Conservation (phyloP, 2,797 vertebrate genomes). For the Sebastes itinus region DNA sequence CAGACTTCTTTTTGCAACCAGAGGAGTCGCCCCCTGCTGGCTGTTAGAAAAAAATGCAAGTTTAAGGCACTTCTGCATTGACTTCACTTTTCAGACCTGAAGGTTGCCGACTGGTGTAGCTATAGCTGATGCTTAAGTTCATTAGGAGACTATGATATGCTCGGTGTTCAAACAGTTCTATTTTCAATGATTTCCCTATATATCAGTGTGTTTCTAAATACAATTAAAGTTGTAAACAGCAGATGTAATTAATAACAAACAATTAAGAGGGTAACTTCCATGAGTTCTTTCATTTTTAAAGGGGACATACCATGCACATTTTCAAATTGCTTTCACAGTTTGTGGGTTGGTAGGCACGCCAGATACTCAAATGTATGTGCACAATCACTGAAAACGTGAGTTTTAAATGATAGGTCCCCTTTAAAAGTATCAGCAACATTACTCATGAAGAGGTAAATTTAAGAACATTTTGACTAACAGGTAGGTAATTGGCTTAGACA, state of each 20-base stretch:
- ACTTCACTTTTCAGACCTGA: fast-evolving
- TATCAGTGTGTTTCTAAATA: not conserved
- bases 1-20: too few relatives aligned
- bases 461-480: not conserved
- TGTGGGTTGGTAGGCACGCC: not conserved
- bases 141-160: not conserved
- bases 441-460: not conserved
- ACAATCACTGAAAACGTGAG: not conserved
- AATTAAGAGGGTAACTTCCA: not conserved
- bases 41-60: fast-evolving
- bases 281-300: not conserved
- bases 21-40: too few relatives aligned
- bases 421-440: not conserved
- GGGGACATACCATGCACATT: not conserved
- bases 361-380: not conserved
- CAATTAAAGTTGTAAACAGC: not conserved
- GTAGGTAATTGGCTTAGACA: not conserved
- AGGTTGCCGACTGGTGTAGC: too few relatives aligned
- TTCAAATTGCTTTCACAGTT: not conserved
- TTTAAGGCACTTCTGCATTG: too few relatives aligned
- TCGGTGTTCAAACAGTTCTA: not conserved
- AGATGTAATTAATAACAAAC: not conserved
- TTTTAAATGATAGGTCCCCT: not conserved
- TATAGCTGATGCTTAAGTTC: not conserved
- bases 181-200: not conserved